phyloP scores from a whole-genome alignment of 2,797 vertebrate genomes.

The Scleropages formosus region DNA sequence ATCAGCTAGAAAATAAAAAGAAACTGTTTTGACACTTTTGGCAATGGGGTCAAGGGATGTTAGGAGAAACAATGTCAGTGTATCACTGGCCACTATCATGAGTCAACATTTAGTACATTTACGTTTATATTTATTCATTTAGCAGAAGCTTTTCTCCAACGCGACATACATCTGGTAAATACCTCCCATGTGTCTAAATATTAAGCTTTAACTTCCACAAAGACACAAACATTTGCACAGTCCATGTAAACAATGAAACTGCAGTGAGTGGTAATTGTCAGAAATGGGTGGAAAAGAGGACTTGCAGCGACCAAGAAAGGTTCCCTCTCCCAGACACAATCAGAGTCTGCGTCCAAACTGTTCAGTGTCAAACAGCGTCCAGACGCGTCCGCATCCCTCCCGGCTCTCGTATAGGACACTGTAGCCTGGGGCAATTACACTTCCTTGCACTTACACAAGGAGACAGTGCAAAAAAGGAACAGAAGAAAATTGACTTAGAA shows the following conservation, averaged over 20 bases:
- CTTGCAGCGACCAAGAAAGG: not conserved
- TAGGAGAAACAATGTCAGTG: too few species aligned
- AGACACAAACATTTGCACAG: too few species aligned
- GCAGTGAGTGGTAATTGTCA: constrained; percentile 38
- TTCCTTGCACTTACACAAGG: not conserved
- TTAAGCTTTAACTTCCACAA: too few species aligned
- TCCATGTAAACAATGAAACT: constrained; percentile 16
- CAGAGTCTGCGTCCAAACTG: not conserved
- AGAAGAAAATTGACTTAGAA: constrained; percentile 24
- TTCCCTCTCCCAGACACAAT: not conserved
- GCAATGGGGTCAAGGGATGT: too few species aligned
- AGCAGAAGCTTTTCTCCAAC: too few species aligned
- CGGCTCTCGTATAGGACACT: not conserved
- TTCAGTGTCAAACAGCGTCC: not conserved
- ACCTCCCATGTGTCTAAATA: too few species aligned
- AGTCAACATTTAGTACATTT: too few species aligned
- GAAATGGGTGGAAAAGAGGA: not conserved
- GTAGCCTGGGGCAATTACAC: not conserved
- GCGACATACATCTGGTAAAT: too few species aligned
- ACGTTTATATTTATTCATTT: too few species aligned
- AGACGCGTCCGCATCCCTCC: not conserved
- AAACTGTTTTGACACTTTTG: too few species aligned
- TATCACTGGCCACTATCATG: too few species aligned
- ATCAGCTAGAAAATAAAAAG: too few species aligned
- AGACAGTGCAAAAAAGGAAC: not conserved